Evolutionary conservation across 2,797 vertebrate genomes (phyloP).

Genomic region (Hippopotamyrus pictus): DNA sequence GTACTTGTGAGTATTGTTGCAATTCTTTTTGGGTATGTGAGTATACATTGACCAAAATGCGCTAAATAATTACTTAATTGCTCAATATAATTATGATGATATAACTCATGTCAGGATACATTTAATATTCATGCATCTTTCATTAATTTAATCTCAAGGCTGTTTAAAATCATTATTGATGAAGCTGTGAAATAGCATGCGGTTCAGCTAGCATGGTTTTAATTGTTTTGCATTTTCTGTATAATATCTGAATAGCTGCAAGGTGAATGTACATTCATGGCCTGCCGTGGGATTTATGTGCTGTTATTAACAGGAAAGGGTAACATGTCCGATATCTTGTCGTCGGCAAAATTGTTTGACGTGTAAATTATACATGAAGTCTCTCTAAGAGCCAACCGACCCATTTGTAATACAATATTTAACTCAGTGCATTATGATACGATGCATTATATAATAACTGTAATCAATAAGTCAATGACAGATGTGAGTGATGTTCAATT

Average conservation of each 20-base stretch:
- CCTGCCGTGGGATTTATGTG: neutral
- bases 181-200: neutral
- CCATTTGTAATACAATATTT: conserved; percentile 10
- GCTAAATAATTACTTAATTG: neutral
- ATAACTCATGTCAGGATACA: neutral
- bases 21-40: neutral
- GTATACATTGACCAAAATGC: conserved; percentile 3
- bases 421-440: neutral
- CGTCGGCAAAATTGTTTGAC: neutral
- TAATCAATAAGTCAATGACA: neutral
- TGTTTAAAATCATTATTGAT: neutral
- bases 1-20: neutral
- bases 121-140: neutral
- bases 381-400: neutral
- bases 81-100: neutral
- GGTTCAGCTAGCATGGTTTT: neutral
- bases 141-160: neutral
- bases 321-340: neutral
- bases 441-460: neutral
- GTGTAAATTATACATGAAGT: conserved; percentile 8
- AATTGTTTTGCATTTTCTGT: neutral
- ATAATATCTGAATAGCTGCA: neutral
- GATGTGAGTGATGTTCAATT: neutral
- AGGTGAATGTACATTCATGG: neutral
- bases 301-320: neutral